Base-by-base conservation (phyloP, 2,797 vertebrate genomes). In the Periophthalmus magnuspinnatus region DNA sequence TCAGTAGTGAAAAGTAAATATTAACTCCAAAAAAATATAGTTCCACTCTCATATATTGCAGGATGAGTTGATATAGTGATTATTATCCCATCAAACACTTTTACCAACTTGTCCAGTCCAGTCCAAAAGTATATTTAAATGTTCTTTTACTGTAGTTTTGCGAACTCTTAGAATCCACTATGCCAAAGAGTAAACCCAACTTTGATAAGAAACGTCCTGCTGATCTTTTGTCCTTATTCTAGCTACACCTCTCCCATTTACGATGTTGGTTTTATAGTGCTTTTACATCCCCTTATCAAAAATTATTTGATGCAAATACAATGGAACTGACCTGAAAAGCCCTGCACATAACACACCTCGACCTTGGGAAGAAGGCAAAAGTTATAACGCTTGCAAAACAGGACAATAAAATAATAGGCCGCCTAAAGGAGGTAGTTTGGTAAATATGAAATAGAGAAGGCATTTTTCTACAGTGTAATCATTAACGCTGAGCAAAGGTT, bases 271-370 rank as follows among this genome's bases (percentile, higher is more conserved):
- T 93, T 94, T 94, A 94, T 93, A 91, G 92, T 79, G 86, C 90
- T 94, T 94, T 94, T 93, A 93, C 91, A 92, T 93, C 92, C 90
- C 90, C 94, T 94, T 95, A 94, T 94, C 93, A 93, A 93, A 93
- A 93, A 93, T 91, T 95, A 95, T 96, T 97, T 97, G 94, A 95
- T 94, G 95, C 94, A 95, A 96, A 95, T 89, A 94, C 93, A 92
- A 94, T 92, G 90, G 92, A 95, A 95, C 89, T 94, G 93, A 93
- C 94, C 94, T 91, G 93, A 93, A 94, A 94, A 92, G 91, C 85
- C 90, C 88, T 68, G 83, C 94, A 93, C 94, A 95, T 94, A 96
- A 97, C 95, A 95, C 83, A 88, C 90, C 89, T 88, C 78, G 95
- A 98, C 97, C 96, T 98, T 98, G 95, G 91, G 84, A 89, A 69